These are phyloP conservation scores for Tragelaphus imberbis DNA, from an alignment of 2,113 vertebrate genomes.

Conservation along the genomic window DNA sequence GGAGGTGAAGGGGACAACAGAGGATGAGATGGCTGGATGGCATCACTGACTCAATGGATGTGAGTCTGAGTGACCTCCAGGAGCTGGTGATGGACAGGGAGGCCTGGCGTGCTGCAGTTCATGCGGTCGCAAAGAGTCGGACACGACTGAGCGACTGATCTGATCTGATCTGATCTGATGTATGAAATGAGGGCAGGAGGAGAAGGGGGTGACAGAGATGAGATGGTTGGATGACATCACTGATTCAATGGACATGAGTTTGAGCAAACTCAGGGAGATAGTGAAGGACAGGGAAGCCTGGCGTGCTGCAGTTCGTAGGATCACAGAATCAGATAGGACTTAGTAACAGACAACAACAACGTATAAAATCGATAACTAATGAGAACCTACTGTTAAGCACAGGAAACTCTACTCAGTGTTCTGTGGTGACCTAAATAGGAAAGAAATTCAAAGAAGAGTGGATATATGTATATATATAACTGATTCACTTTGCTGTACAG, in stretches of 20 bases:
- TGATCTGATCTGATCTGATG: too few relatives aligned
- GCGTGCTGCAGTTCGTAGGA: neutral
- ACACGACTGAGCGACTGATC: too few relatives aligned
- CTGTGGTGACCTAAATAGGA: neutral
- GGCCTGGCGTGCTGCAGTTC: too few relatives aligned
- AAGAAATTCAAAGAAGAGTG: neutral
- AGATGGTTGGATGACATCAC: neutral
- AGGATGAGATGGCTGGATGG: too few relatives aligned
- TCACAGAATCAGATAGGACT: neutral
- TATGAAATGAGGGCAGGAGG: neutral
- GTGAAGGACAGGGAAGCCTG: neutral
- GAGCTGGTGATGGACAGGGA: too few relatives aligned
- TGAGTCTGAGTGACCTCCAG: too few relatives aligned
- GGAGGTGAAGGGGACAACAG: too few relatives aligned
- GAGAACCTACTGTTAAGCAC: neutral
- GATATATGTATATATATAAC: neutral
- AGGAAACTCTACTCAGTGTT: neutral
- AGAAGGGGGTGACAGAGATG: neutral
- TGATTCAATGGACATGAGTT: neutral
- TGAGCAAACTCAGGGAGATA: neutral
- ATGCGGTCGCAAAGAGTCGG: too few relatives aligned
- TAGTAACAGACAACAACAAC: neutral
- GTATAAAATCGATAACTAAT: neutral
- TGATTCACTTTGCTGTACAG: neutral
- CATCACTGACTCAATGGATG: too few relatives aligned